phyloP scores from a whole-genome alignment of 2,797 vertebrate species.

The Characodon lateralis region DNA sequence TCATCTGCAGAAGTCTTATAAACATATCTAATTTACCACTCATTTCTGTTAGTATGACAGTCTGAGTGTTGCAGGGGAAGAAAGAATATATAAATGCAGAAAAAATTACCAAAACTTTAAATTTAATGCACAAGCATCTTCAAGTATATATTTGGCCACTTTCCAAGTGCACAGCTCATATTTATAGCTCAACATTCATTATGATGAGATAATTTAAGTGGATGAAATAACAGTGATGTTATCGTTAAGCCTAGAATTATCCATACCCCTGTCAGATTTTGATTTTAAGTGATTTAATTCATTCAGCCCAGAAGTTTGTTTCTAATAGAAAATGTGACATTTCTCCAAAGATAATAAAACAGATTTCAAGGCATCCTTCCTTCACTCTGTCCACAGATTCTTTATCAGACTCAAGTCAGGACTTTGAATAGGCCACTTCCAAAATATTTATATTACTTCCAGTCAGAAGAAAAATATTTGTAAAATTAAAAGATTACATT shows the following conservation, averaged over 20 bases:
- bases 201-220: slow-evolving; percentile 2
- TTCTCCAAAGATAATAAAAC: neutral
- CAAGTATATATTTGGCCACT: slow-evolving; percentile 22
- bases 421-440: neutral
- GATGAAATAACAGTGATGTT: neutral
- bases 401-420: neutral
- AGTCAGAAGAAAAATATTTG: neutral
- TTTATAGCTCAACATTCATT: neutral
- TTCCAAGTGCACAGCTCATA: neutral
- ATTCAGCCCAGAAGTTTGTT: neutral
- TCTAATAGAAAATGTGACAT: neutral
- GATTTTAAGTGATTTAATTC: neutral
- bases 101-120: slow-evolving; percentile 20
- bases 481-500: neutral
- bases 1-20: slow-evolving; percentile 21
- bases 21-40: slow-evolving; percentile 20
- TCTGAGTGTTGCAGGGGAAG: slow-evolving; percentile 54
- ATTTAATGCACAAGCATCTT: slow-evolving; percentile 25
- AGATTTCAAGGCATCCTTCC: neutral
- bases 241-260: neutral
- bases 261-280: neutral
- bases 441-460: neutral
- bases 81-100: slow-evolving; percentile 12
- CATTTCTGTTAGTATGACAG: slow-evolving; percentile 22
- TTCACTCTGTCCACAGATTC: neutral